Evolutionary conservation across 1,140 invertebrate species (phyloP).

Genomic region (Galendromus occidentalis): DNA sequence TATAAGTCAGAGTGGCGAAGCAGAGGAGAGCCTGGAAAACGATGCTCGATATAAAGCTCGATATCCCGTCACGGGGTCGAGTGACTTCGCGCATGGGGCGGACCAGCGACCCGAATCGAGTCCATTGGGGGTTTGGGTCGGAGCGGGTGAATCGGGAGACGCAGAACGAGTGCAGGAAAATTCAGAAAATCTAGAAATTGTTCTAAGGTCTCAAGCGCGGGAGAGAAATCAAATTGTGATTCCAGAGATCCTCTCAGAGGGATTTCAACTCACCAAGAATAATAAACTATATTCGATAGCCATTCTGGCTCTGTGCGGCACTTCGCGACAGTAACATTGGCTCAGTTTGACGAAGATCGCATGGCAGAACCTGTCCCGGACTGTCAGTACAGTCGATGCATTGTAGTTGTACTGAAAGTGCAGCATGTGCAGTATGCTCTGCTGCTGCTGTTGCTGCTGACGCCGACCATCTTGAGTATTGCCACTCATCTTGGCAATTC

Average conservation of each 20-base stretch:
- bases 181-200: too few species aligned
- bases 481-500: too few species aligned
- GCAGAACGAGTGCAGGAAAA: too few species aligned
- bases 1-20: conserved; percentile 77
- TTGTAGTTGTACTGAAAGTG: conserved; percentile 9
- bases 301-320: conserved; percentile 61
- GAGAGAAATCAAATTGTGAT: too few species aligned
- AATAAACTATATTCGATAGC: conserved; percentile 77
- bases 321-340: conserved; percentile 64
- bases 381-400: conserved; percentile 24
- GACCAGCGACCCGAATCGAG: too few species aligned
- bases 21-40: conserved; percentile 53
- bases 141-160: too few species aligned
- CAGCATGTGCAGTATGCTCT: conserved; percentile 2
- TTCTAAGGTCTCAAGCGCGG: too few species aligned
- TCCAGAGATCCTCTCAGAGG: too few species aligned
- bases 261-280: conserved; percentile 41
- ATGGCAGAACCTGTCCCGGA: conserved; percentile 81
- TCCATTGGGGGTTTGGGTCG: too few species aligned
- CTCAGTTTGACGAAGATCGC: conserved; percentile 79
- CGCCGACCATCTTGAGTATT: not conserved
- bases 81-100: conserved; percentile 14
- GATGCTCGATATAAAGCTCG: too few species aligned
- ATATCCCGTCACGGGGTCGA: conserved; percentile 15
- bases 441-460: conserved; percentile 1